Base-by-base conservation (phyloP, 2,888 invertebrate genomes). In the Lasius platythorax region DNA sequence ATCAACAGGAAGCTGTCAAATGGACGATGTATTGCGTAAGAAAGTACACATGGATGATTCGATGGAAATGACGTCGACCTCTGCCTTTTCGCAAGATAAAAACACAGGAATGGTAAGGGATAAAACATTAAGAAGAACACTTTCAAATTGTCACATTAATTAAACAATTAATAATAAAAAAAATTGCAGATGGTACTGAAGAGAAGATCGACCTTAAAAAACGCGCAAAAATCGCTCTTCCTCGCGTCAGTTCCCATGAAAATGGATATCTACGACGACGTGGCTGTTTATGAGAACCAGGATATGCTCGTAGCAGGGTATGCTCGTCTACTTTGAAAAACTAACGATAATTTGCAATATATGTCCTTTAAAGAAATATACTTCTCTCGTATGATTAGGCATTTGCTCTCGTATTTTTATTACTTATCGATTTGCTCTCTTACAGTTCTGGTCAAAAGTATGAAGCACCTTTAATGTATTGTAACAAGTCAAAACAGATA, bases 191-290 rank as follows among this genome's bases (percentile, higher is more conserved):
- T 81, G 56, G 74, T 91, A 74, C 72, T 91, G 53, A 91, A 90
- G 72, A 87, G 90, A 76, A 88, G 89, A 28, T 88, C 89, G 11
- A 89, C 87, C 28, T 84, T 88, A 73, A 83, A 78, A 66, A 82
- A 84, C 6, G 91, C 68, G 5, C 91, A 92, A 70, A 91, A 88
- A 70, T 67, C 82, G 23, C 78, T 88, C 6, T 87, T 88, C 40
- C 88, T 88, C 30, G 61, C 82, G 43, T 85, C 87, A 40, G 66
- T 86, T 67, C 84, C 89, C 0, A 73, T 85, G 56, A 86, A 87
- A 68, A 82, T 87, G 33, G 78, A 85, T n/a, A 61, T 82, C 18
- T 82, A 84, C 28, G 87, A 92, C 5, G 87, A 89, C 15, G 85
- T 81, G 56, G 53, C 64, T 8, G 53, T 87, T 76, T 91, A 88